A percentile compares a stretch with the other conserved stretches of the same genome.
These are phyloP conservation scores for Neotoxoptera formosana DNA, from an alignment of 1,140 invertebrate genomes.

Conservation along the genomic window DNA sequence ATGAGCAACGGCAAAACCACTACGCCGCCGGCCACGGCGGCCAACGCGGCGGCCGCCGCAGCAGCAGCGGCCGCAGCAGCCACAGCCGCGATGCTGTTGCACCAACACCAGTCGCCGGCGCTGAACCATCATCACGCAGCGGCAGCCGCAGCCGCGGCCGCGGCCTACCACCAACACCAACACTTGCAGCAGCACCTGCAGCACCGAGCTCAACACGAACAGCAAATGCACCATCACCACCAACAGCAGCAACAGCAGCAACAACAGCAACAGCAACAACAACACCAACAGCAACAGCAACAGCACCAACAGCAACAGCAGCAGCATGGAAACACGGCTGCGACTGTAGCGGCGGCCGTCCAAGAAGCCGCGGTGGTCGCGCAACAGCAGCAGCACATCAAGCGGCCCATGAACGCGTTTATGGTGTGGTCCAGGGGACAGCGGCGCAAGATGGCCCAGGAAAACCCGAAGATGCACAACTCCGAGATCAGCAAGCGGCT, in stretches of 20 bases:
- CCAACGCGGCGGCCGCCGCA: neutral
- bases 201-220: neutral
- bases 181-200: constrained; percentile 18
- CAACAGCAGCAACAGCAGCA: neutral
- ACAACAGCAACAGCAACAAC: neutral
- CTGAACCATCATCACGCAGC: neutral
- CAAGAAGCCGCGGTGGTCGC: neutral
- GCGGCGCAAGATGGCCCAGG: constrained; percentile 93
- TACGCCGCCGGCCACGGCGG: neutral
- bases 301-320: neutral
- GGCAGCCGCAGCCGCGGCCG: neutral
- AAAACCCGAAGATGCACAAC: constrained; percentile 98
- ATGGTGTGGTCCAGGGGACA: constrained; percentile 94
- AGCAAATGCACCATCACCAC: neutral
- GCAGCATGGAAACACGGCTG: neutral
- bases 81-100: neutral
- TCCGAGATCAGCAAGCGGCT: constrained; percentile 92
- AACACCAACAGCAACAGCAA: neutral
- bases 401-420: constrained; percentile 91
- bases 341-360: neutral
- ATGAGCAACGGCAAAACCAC: constrained; percentile 2
- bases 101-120: neutral
- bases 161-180: constrained; percentile 3
- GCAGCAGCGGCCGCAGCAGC: neutral
- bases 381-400: constrained; percentile 76